Conservation (phyloP, 2,113 vertebrate genomes). For the Pteruthius melanotis region DNA sequence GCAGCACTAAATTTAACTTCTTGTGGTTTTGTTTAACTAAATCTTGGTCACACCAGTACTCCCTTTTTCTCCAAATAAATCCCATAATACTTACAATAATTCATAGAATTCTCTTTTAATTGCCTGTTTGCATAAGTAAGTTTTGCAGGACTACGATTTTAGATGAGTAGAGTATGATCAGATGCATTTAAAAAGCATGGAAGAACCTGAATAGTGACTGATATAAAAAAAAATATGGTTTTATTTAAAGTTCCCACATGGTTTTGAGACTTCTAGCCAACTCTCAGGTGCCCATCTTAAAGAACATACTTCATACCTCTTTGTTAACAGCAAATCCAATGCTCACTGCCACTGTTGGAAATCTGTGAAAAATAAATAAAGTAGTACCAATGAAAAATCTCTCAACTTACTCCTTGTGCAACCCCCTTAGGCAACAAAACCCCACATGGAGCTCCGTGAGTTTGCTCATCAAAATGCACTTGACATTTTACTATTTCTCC, state of each 20-base stretch:
- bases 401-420: neutral
- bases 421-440: neutral
- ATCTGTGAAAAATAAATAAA: slow-evolving; percentile 63
- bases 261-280: neutral
- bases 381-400: neutral
- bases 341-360: slow-evolving; percentile 87
- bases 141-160: neutral
- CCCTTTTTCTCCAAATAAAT: neutral
- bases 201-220: neutral
- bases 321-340: slow-evolving; percentile 87
- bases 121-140: neutral
- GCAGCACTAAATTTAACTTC: neutral
- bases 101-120: neutral
- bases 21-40: neutral
- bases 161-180: neutral
- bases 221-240: neutral
- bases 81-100: neutral
- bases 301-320: slow-evolving; percentile 76
- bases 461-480: neutral
- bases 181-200: neutral
- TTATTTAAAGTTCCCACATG: neutral
- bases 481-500: neutral
- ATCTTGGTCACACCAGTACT: neutral
- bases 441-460: neutral
- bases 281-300: slow-evolving; percentile 36